phyloP scores from a whole-genome alignment of 1,140 invertebrate species.

The Drosophila orena region DNA sequence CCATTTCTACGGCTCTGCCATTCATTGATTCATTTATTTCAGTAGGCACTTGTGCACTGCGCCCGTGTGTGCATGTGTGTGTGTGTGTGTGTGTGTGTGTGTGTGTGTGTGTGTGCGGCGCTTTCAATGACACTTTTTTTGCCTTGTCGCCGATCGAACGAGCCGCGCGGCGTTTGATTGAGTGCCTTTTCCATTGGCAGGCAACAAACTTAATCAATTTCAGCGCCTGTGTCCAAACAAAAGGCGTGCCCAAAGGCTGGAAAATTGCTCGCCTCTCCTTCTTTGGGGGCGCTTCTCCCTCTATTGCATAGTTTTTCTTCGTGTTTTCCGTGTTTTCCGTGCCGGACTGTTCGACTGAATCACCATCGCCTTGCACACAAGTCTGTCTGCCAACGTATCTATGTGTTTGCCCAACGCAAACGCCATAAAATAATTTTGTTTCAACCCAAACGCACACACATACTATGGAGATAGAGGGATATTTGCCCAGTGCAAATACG shows the following conservation, averaged over 20 bases:
- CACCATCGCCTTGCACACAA: constrained; percentile 42
- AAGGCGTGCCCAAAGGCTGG: constrained; percentile 72
- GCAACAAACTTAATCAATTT: constrained; percentile 81
- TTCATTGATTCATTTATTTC: constrained; percentile 60
- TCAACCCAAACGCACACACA: constrained; percentile 42
- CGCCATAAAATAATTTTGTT: constrained; percentile 77
- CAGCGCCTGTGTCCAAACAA: constrained; percentile 78
- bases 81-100: not conserved
- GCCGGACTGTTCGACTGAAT: constrained; percentile 39
- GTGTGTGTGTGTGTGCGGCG: constrained; percentile 14
- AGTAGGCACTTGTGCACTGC: constrained; percentile 43
- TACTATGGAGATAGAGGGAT: constrained; percentile 25
- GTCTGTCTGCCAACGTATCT: constrained; percentile 19
- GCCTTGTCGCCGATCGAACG: constrained; percentile 8
- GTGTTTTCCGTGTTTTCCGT: constrained; percentile 20
- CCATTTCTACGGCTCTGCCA: constrained; percentile 6
- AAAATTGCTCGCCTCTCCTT: constrained; percentile 55
- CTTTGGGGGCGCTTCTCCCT: constrained; percentile 2
- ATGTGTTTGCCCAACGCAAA: constrained; percentile 56
- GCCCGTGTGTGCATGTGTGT: no score
- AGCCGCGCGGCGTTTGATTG: constrained; percentile 57
- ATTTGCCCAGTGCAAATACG: constrained; percentile 71
- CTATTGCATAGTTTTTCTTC: constrained; percentile 43
- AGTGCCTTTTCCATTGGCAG: constrained; percentile 76
- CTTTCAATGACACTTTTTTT: constrained; percentile 52